Evolutionary conservation across 2,797 vertebrate species (phyloP), one percentile per base, ranked within the genome.

Genomic region (Pempheris klunzingeri): DNA sequence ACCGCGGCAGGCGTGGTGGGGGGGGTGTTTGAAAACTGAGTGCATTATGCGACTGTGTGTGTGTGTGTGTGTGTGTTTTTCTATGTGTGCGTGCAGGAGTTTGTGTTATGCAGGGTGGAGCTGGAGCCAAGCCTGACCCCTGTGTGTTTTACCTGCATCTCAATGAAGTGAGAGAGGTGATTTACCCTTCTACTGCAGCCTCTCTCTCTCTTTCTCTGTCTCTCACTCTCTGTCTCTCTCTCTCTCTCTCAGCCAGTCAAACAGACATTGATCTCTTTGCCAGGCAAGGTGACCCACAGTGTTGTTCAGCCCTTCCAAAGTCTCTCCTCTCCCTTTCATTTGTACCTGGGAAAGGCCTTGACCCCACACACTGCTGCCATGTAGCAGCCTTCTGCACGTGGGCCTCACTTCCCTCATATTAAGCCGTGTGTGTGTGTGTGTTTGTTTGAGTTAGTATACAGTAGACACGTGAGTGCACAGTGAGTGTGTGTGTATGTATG

Each of bases 191-290:
- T 72, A 38, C 86, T 79, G 87, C 88, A 86, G 85, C 64, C 74
- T 69, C 77, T 66, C 61, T 72, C 60, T 72, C 58, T 36, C 63
- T 57, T 53, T 57, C 41, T 55, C 53, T 57, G 24, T 65, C 62
- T 58, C 69, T 44, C 36, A 39, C 61, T 52, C 63, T 49, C 47
- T 70, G 69, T 73, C 60, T 67, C 74, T 65, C 71, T 73, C 67
- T 55, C 46, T 69, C 52, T 68, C 90, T 78, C 82, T 75, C 87
- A 81, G 89, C 87, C 91, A 90, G 91, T 94, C 93, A 92, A 94
- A 92, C 89, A 93, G 89, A 93, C 94, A 95, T 95, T 95, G 94
- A 95, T 95, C 94, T 93, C 87, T 88, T 82, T 91, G 86, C 89
- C 80, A 88, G 88, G 91, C 93, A 96, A 96, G 94, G 94, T 96